Percentiles rank a stretch among this genome's conserved stretches.
Evolutionary conservation across 2,113 vertebrate genomes (phyloP).

Genomic region (Morone saxatilis): DNA sequence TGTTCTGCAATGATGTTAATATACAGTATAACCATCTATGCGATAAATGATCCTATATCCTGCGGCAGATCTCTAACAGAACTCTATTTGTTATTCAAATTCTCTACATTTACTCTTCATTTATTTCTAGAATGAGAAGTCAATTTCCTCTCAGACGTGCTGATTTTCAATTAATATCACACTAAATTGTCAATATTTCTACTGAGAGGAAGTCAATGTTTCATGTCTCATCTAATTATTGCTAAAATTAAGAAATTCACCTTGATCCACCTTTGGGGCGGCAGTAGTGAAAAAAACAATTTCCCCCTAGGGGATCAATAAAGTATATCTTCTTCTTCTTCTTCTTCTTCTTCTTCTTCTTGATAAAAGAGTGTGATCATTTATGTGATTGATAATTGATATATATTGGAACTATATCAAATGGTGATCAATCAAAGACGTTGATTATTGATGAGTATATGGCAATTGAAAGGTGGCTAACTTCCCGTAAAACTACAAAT

Average conservation of each 20-base stretch:
- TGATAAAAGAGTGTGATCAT: neutral
- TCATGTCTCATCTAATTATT: neutral
- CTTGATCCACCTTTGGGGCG: no score
- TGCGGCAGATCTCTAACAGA: neutral
- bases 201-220: neutral
- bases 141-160: neutral
- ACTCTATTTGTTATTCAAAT: slow-evolving; percentile 22
- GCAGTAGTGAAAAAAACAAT: no score
- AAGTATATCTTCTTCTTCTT: no score
- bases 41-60: slow-evolving; percentile 14
- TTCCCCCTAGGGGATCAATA: no score
- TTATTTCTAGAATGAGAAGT: slow-evolving; percentile 19
- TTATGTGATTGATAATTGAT: neutral
- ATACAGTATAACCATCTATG: neutral
- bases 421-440: neutral
- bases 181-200: neutral
- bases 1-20: slow-evolving; percentile 21
- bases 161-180: slow-evolving; percentile 8
- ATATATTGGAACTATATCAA: neutral
- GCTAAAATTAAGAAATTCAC: neutral
- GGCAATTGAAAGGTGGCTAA: neutral
- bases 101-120: neutral
- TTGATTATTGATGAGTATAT: neutral
- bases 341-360: no score
- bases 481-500: neutral